Evolutionary conservation across 2,113 vertebrate genomes (phyloP).

Genomic region (Heterocephalus glaber): DNA sequence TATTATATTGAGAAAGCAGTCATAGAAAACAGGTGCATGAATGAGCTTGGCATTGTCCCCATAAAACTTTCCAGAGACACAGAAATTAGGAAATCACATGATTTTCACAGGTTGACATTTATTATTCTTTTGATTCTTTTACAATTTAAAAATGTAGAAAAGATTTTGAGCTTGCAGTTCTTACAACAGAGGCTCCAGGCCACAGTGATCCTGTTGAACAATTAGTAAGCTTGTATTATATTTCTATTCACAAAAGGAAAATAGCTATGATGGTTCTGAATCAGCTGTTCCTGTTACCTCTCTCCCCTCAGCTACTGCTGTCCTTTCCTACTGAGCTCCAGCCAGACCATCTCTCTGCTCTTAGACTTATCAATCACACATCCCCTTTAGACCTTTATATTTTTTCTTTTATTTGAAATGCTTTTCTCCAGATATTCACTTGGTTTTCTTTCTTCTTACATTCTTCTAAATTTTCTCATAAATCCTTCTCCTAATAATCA

Average conservation of each 20-base stretch:
- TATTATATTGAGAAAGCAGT: neutral
- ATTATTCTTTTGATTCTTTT: neutral
- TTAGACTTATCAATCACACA: neutral
- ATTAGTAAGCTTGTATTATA: neutral
- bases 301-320: neutral
- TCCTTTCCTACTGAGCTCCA: neutral
- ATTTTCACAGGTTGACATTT: neutral
- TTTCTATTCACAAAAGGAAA: neutral
- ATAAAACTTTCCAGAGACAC: neutral
- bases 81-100: neutral
- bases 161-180: neutral
- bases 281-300: neutral
- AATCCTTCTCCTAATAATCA: neutral
- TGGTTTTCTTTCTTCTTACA: neutral
- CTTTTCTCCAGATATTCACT: neutral
- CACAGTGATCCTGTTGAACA: neutral
- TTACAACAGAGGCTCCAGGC: neutral
- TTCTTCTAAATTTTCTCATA: constrained; percentile 4
- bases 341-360: neutral
- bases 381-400: neutral
- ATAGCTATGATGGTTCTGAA: neutral
- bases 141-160: neutral
- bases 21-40: neutral
- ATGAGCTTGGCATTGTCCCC: neutral
- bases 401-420: neutral